A percentile compares a stretch with the other conserved stretches of the same genome.
phyloP scores from a whole-genome alignment of 2,888 invertebrate species.

The Chirona hameri region DNA sequence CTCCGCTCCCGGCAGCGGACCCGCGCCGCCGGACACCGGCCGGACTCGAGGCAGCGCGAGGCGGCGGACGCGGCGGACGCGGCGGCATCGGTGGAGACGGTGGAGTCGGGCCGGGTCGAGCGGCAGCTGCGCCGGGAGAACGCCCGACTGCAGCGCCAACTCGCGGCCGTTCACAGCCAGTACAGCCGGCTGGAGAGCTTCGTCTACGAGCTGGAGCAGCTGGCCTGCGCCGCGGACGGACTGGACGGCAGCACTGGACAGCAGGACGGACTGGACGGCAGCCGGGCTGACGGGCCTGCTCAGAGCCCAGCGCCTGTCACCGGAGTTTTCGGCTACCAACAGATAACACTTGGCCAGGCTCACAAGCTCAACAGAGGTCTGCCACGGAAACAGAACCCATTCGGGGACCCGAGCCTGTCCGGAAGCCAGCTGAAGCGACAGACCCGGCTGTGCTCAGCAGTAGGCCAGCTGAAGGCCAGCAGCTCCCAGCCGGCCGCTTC shows the following conservation, averaged over 20 bases:
- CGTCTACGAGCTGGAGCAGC: conserved; percentile 35
- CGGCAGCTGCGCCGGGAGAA: conserved; percentile 83
- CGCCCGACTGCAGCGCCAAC: conserved; percentile 79
- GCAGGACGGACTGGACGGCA: background rate
- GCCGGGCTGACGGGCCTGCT: background rate
- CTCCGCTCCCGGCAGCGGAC: too few species aligned
- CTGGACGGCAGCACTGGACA: background rate
- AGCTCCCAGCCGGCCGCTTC: background rate
- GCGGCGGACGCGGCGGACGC: too few species aligned
- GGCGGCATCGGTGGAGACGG: background rate
- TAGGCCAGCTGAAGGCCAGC: background rate
- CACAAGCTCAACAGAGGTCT: background rate
- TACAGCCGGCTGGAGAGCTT: conserved; percentile 27
- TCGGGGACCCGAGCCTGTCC: background rate
- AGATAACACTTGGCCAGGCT: background rate
- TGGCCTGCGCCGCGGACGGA: conserved; percentile 33
- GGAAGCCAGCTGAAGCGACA: background rate
- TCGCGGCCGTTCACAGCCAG: conserved; percentile 61
- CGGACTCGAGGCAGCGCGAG: too few species aligned
- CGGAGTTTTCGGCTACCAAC: too few species aligned
- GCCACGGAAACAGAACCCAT: too few species aligned
- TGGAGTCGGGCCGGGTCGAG: conserved; percentile 76
- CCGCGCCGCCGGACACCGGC: too few species aligned
- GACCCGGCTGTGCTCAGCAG: background rate
- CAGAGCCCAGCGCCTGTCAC: too few species aligned